These are phyloP conservation scores for Macrobrachium nipponense DNA, from an alignment of 1,140 invertebrate species.

Conservation along the genomic window DNA sequence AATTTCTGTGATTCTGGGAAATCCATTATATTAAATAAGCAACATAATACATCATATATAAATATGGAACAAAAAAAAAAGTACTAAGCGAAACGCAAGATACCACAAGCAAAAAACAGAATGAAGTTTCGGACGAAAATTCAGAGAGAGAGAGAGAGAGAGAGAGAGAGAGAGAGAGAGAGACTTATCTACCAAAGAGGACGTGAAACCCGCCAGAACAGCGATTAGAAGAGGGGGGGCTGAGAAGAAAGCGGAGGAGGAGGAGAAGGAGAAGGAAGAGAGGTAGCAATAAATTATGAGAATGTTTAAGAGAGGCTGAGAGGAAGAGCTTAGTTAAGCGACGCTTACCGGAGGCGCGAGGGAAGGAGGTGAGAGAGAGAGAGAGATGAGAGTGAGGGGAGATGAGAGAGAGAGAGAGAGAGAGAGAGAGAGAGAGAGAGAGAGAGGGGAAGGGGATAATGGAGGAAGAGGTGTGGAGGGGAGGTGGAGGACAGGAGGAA, in stretches of 20 bases:
- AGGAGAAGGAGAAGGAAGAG: background rate
- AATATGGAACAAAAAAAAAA: too few relatives aligned
- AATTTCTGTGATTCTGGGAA: too few relatives aligned
- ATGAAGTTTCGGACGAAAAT: too few relatives aligned
- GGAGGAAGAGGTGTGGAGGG: too few relatives aligned
- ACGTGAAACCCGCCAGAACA: too few relatives aligned
- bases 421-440: constrained; percentile 22
- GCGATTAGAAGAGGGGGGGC: background rate
- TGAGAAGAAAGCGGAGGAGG: background rate
- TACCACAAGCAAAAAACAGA: too few relatives aligned
- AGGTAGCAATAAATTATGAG: background rate
- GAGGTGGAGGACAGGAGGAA: background rate
- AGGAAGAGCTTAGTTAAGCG: background rate
- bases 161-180: too few relatives aligned
- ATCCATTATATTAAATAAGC: too few relatives aligned
- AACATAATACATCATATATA: too few relatives aligned
- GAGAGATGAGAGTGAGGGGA: constrained; percentile 9
- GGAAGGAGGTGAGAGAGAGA: background rate
- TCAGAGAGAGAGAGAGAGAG: background rate
- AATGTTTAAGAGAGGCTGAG: background rate
- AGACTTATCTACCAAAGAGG: too few relatives aligned
- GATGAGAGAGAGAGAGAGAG: constrained; percentile 28
- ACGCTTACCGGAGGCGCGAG: background rate
- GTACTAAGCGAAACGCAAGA: background rate
- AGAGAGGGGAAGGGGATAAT: background rate